Base-by-base conservation (phyloP, 1,140 invertebrate species). In the Penaeus japonicus region DNA sequence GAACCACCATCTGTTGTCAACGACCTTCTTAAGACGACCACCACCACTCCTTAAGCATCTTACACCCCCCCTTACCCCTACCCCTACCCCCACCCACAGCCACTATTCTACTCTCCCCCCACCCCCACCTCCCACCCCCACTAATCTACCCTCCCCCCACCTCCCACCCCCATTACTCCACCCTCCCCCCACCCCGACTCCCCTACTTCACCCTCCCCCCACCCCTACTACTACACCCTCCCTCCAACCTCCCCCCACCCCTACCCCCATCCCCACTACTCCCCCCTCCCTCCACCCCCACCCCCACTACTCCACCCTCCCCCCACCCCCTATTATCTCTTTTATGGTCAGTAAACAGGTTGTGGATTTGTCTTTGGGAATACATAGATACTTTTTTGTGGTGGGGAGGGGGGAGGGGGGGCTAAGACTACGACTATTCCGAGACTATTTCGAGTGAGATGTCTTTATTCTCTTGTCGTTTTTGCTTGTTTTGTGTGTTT, bases 141-240 rank as follows among this genome's bases (percentile, higher is more conserved):
- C 35, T 22, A 77, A 39, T 77, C 73, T n/a, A n/a, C n/a, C n/a
- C n/a, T n/a, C n/a, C n/a, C n/a, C n/a, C n/a, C n/a, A n/a, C n/a
- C n/a, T n/a, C n/a, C n/a, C n/a, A n/a, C 73, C 73, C 35, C 73
- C 73, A 77, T 77, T 77, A 77, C 73, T 77, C 73, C 73, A 39
- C 18, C 32, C 35, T n/a, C 39, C 39, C 75, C 54, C 32, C n/a
- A 15, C 75, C 18, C 15, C 39, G 54, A 35, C 54, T 78, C 75
- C 75, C 75, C 39, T 24, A 5, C 75, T 20, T 32, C 75, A 20
- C 70, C 4, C 27, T 20, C 7, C 73, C 32, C 27, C 18, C 30
- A 7, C 2, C 24, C 32, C 4, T 20, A 27, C 75, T 27, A 17
- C 27, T 32, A 73, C 70, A 73, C n/a, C n/a, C n/a, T n/a, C n/a